Base-by-base conservation (phyloP, 1,140 invertebrate genomes). In the Helicoverpa armigera region DNA sequence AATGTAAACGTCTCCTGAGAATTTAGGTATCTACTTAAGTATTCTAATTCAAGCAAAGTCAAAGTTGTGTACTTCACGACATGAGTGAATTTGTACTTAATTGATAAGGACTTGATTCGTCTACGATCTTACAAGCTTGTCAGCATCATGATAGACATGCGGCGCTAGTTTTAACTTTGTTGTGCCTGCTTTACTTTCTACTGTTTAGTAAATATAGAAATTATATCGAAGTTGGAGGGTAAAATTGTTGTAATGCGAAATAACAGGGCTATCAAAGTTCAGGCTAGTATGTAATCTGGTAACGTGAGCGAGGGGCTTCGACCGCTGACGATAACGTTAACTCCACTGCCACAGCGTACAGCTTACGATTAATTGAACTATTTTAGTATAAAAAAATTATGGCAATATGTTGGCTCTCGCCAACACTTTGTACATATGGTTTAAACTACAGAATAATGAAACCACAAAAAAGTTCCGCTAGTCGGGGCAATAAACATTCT, bases 241-340 rank as follows among this genome's bases (percentile, higher is more conserved):
- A 79, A 87, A 84, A 85, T 79, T 76, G 76, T 86, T 85, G 81
- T 85, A 75, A 85, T 83, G 80, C 82, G 79, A 88, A 89, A 43
- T 43, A 88, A 89, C 79, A 85, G 79, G 91, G 91, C 87, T 93
- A 93, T 92, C 91, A 86, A 83, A 89, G 90, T 92, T 91, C 89
- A 91, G 85, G 83, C 87, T 87, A 90, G 89, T 90, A 90, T 88
- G 86, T 91, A 88, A 91, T 91, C 90, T 90, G 86, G 86, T 88
- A 90, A 87, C 89, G 86, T 87, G 85, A 83, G 79, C 85, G 85
- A 89, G 92, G 90, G 90, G 90, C 91, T 94, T 89, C 92, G 92
- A 92, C 92, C 90, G 90, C 86, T 85, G 73, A 80, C 82, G 89
- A 91, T 91, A 93, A 90, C 86, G 86, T 83, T 81, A 85, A 85